phyloP scores from a whole-genome alignment of 1,140 invertebrate species.

The Heterodera carotae region DNA sequence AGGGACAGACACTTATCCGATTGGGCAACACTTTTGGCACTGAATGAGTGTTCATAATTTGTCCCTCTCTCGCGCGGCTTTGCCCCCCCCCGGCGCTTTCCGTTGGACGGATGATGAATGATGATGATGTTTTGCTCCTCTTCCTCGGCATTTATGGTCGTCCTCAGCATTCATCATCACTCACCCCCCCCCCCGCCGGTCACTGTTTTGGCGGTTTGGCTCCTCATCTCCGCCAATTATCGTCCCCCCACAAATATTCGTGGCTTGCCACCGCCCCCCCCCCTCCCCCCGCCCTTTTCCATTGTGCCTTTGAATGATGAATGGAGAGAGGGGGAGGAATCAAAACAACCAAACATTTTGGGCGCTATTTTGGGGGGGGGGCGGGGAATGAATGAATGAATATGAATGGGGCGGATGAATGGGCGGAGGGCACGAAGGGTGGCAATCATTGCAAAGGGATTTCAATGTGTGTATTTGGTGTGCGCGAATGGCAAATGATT shows the following conservation, averaged over 20 bases:
- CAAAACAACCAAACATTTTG: slow-evolving; percentile 2
- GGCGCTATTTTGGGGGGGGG: neutral
- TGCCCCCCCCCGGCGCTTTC: neutral
- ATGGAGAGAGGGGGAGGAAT: slow-evolving; percentile 2
- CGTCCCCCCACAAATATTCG: slow-evolving; percentile 2
- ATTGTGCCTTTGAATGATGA: slow-evolving; percentile 10
- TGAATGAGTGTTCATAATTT: too few relatives aligned
- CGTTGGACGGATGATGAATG: too few relatives aligned
- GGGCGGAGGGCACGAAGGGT: neutral
- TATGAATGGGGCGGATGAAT: neutral
- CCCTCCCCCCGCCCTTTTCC: neutral
- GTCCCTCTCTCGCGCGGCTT: neutral
- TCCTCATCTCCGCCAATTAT: slow-evolving; percentile 11
- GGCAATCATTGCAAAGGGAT: neutral
- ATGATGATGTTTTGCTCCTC: neutral
- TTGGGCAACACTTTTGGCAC: neutral
- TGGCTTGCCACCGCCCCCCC: neutral
- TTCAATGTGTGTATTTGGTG: neutral
- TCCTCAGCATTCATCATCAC: neutral
- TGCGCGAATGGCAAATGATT: neutral
- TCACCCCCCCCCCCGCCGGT: neutral
- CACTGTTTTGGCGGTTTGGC: slow-evolving; percentile 11
- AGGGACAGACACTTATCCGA: neutral
- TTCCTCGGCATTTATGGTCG: neutral
- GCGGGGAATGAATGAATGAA: neutral